Percentiles rank a stretch among this genome's conserved stretches.
Conservation (phyloP, 2,797 vertebrate genomes). For the Tadarida brasiliensis region DNA sequence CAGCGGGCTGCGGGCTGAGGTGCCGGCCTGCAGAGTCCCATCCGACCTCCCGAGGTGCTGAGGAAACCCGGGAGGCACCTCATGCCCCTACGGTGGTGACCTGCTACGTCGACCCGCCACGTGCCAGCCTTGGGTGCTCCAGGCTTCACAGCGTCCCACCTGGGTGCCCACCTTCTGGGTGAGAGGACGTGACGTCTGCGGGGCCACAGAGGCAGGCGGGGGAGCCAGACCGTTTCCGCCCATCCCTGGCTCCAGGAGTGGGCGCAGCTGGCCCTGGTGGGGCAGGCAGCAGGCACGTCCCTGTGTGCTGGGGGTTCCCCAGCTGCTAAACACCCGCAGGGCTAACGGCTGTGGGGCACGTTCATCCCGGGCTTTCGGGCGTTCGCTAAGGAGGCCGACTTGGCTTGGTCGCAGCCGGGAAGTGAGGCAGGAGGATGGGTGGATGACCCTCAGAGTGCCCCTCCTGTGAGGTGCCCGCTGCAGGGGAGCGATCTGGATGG, state of each 20-base stretch:
- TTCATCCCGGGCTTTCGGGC: background rate
- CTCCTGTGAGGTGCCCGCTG: background rate
- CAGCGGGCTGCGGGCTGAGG: background rate
- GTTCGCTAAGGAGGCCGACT: background rate
- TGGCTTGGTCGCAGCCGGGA: background rate
- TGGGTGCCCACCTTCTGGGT: background rate
- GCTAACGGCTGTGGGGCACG: background rate
- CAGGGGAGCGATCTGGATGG: background rate
- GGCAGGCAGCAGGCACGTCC: background rate
- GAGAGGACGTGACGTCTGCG: background rate
- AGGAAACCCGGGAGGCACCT: constrained; percentile 52
- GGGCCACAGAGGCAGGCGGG: background rate
- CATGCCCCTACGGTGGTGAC: background rate
- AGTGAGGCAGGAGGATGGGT: background rate
- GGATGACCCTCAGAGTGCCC: background rate
- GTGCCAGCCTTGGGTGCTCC: constrained; percentile 35
- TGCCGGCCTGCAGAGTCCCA: constrained; percentile 61
- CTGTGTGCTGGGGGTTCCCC: background rate
- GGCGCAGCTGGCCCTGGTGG: background rate
- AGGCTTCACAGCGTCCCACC: background rate
- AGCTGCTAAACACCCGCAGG: constrained; percentile 63
- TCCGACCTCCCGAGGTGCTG: constrained; percentile 48
- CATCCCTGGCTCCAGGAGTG: background rate
- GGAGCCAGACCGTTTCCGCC: background rate
- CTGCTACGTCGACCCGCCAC: background rate